phyloP scores from a whole-genome alignment of 2,113 vertebrate species.

The Corydoras maculifer region DNA sequence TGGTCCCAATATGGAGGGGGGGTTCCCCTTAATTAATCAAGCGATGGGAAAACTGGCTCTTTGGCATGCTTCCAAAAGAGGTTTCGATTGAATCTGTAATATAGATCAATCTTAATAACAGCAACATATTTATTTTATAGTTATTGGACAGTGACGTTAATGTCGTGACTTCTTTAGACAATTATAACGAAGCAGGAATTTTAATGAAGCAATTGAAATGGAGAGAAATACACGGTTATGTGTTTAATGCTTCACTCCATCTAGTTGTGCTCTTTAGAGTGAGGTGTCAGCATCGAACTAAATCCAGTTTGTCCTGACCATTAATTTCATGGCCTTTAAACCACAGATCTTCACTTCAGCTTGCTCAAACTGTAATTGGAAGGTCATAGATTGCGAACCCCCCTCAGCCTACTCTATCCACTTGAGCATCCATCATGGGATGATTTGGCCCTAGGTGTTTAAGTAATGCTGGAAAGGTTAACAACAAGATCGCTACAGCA shows the following conservation, averaged over 20 bases:
- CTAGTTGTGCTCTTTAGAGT: conserved; percentile 33
- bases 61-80: too few relatives aligned
- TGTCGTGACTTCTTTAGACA: too few relatives aligned
- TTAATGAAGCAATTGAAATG: too few relatives aligned
- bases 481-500: conserved; percentile 52
- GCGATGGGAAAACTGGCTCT: too few relatives aligned
- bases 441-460: conserved; percentile 56
- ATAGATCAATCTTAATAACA: too few relatives aligned
- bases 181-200: too few relatives aligned
- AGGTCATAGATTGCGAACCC: conserved; percentile 57
- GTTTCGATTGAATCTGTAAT: too few relatives aligned
- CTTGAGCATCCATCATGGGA: conserved; percentile 60
- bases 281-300: conserved; percentile 54
- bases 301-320: conserved; percentile 62
- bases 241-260: background rate
- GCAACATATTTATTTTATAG: too few relatives aligned
- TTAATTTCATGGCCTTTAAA: conserved; percentile 60
- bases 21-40: too few relatives aligned
- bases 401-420: conserved; percentile 39
- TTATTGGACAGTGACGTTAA: too few relatives aligned
- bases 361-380: conserved; percentile 67
- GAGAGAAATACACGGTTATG: too few relatives aligned
- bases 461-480: conserved; percentile 55
- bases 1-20: too few relatives aligned
- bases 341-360: conserved; percentile 59